Evolutionary conservation across 2,797 vertebrate genomes (phyloP), one percentile per base, ranked within the genome.

Genomic region (Cyclopterus lumpus): DNA sequence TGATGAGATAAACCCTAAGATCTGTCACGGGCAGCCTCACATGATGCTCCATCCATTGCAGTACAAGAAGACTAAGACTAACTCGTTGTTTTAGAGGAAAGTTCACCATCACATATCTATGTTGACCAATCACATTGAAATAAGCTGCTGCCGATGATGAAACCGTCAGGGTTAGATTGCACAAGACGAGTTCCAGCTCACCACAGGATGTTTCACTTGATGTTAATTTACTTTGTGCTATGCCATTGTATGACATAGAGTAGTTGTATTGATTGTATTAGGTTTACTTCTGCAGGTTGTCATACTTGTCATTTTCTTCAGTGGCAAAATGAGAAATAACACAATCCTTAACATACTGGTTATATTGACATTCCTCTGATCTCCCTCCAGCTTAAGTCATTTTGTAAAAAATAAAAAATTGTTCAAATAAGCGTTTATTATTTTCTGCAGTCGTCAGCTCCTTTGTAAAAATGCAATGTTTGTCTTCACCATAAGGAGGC

Each of bases 401-500:
- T 40, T 40, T 42, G 15, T 44, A 49, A n/a, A 20, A 1, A 15
- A 49, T 44, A 70, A 10, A 18, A 62, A 24, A 40, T 69, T 0
- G 40, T 64, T 53, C 1, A 66, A 30, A 51, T 48, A 36, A 72
- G 28, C n/a, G 4, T 55, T 16, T 12, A 44, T 20, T 75, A 71
- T 46, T 22, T 46, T 36, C 69, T 61, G 7, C 15, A 57, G 6
- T 20, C 22, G 2, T 61, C 12, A 18, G n/a, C 28, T 38, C 28
- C 14, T 65, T 30, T 71, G 40, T 75, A 24, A 77, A 73, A 65
- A 65, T 71, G 82, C 12, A 30, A 36, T 73, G 48, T 54, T 12
- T 49, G 55, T 54, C 28, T 55, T 82, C 57, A 85, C 76, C 83
- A 83, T 71, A 18, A 34, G 81, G 75, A 83, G 75, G 84, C 80